Evolutionary conservation across 1,140 invertebrate species (phyloP).

Genomic region (Pseudoatta argentina): DNA sequence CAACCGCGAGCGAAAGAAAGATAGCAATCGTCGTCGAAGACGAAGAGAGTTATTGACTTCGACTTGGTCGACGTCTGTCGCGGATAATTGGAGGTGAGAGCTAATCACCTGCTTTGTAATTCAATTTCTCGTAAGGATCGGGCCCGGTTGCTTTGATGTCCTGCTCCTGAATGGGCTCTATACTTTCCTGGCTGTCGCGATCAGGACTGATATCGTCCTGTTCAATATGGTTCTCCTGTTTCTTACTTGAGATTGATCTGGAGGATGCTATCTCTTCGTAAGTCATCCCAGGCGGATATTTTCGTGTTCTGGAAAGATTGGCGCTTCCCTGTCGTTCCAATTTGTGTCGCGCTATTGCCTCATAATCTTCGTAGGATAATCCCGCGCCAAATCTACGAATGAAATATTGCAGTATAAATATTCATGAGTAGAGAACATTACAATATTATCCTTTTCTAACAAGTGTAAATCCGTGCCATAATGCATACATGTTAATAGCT

Average conservation of each 20-base stretch:
- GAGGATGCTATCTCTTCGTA: conserved; percentile 85
- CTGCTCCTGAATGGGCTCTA: conserved; percentile 84
- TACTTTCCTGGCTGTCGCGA: conserved; percentile 83
- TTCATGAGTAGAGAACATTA: conserved; percentile 20
- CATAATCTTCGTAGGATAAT: conserved; percentile 85
- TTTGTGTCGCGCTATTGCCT: conserved; percentile 85
- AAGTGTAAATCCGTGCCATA: neutral
- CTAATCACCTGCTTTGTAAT: conserved; percentile 85
- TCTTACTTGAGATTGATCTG: conserved; percentile 73
- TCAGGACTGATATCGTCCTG: conserved; percentile 77
- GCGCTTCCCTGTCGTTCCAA: conserved; percentile 82
- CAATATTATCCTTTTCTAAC: neutral
- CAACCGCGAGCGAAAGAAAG: conserved; percentile 42
- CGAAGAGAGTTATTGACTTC: conserved; percentile 29
- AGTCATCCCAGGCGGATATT: conserved; percentile 84
- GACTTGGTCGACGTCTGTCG: conserved; percentile 13
- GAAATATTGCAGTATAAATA: conserved; percentile 2
- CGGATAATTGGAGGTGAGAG: conserved; percentile 8
- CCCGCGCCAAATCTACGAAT: conserved; percentile 73
- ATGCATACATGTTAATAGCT: neutral
- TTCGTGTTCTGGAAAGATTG: conserved; percentile 75
- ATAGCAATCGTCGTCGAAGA: conserved; percentile 23
- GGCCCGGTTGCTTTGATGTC: conserved; percentile 86
- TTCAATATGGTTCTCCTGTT: conserved; percentile 73
- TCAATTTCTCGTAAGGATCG: conserved; percentile 87